Conservation (phyloP, 2,888 invertebrate genomes). For the Keiferia lycopersicella region DNA sequence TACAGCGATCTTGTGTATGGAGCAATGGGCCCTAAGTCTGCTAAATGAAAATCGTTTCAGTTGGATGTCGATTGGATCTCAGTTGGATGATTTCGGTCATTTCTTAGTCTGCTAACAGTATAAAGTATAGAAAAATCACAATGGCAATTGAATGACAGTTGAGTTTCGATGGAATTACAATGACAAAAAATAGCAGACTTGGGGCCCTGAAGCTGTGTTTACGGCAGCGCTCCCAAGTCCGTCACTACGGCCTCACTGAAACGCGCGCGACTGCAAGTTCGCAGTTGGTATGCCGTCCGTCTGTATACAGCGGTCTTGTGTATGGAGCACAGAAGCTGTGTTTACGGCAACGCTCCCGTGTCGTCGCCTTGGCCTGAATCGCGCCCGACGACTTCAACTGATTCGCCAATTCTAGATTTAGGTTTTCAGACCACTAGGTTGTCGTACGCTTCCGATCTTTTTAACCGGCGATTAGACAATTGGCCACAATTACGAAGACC, state of each 20-base stretch:
- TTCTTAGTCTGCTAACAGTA: no score
- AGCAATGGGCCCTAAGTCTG: no score
- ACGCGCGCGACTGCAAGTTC: conserved; percentile 43
- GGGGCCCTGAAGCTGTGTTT: conserved; percentile 33
- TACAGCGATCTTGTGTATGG: conserved; percentile 27
- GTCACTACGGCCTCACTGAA: conserved; percentile 76
- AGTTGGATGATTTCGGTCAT: no score
- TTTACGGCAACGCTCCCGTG: conserved; percentile 33
- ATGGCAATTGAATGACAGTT: no score
- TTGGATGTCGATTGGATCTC: no score
- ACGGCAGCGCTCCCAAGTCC: conserved; percentile 42
- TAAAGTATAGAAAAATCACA: no score
- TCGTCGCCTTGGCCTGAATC: conserved; percentile 74
- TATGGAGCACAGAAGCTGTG: conserved; percentile 35
- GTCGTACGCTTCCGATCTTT: conserved; percentile 61
- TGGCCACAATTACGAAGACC: background rate
- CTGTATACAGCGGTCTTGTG: background rate
- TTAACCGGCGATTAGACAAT: conserved; percentile 34
- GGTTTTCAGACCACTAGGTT: conserved; percentile 79
- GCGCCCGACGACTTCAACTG: conserved; percentile 52
- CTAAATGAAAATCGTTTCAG: no score
- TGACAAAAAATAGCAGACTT: no score
- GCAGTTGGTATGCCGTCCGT: background rate
- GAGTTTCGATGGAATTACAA: no score
- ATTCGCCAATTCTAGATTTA: conserved; percentile 79